Conservation (phyloP, 1,140 invertebrate genomes). For the Lepidostoma basale region DNA sequence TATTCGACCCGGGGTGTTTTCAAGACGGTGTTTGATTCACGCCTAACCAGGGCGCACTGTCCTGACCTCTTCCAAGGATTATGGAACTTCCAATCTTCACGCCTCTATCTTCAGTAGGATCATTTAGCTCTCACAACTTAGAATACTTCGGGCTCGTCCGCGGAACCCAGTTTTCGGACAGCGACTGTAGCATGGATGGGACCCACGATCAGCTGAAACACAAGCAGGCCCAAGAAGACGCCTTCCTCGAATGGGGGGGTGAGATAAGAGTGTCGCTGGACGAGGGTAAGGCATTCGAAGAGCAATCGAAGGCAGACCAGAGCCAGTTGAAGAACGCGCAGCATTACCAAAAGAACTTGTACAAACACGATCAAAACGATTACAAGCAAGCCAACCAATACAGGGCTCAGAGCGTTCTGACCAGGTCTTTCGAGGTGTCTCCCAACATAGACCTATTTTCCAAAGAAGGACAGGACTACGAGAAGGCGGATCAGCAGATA, state of each 20-base stretch:
- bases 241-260: conserved; percentile 36
- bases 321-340: no score
- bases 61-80: conserved; percentile 34
- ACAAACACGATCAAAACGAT: no score
- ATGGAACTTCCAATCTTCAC: conserved; percentile 42
- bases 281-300: conserved; percentile 6
- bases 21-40: no score
- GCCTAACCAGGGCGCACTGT: no score
- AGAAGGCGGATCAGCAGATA: background rate
- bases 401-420: background rate
- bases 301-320: background rate
- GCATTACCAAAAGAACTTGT: no score
- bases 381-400: background rate
- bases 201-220: conserved; percentile 35
- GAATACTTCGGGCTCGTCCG: conserved; percentile 12
- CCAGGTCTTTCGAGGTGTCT: background rate
- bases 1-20: no score
- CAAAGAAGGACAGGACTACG: background rate
- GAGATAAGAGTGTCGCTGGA: conserved; percentile 29
- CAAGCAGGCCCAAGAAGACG: conserved; percentile 34
- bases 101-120: conserved; percentile 33
- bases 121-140: conserved; percentile 21
- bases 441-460: background rate
- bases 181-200: conserved; percentile 42
- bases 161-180: conserved; percentile 18